Base-by-base conservation (phyloP, 2,113 vertebrate genomes). In the Spheniscus mendiculus region DNA sequence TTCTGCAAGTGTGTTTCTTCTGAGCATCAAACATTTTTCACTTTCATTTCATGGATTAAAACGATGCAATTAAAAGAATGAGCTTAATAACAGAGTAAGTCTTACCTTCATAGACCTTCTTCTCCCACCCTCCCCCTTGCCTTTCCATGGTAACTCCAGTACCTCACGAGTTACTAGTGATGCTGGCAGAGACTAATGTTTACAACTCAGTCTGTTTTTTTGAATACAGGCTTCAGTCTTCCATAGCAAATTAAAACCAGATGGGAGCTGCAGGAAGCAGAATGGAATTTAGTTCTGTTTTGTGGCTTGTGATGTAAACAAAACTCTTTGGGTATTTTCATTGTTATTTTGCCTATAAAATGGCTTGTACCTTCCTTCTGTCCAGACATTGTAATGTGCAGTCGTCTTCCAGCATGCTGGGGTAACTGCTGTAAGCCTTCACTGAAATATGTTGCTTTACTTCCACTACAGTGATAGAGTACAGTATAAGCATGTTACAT, bases 161-260 rank as follows among this genome's bases (percentile, higher is more conserved):
- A 53, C 83, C 49, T 96, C 63, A 79, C 3, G 87, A 87, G 94
- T 96, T 97, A 96, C 56, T 90, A 30, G 49, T 84, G 70, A 34
- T 73, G 40, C 89, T 96, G 93, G 87, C 91, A 89, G 72, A 50
- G 78, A 15, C 38, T 49, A 44, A 53, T 97, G 89, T 96, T 97
- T 95, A 96, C 89, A 90, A 76, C 53, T 84, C 66, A 25, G 85
- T 49, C 73, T 93, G 86, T 61, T 86, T 92, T 91, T 91, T 91
- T 96, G 66, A 91, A 82, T 87, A 79, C 93, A 91, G 66, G 45
- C 94, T 93, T 96, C 81, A 80, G 78, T 91, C 77, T 83, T 91
- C 70, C 85, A 50, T 53, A 73, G 69, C 87, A 95, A 96, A 97
- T 97, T 87, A 89, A 95, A 96, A 62, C 78, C 94, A 97, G 95